These are phyloP conservation scores for Stercorarius parasiticus DNA, from an alignment of 2,113 vertebrate genomes.

Conservation along the genomic window DNA sequence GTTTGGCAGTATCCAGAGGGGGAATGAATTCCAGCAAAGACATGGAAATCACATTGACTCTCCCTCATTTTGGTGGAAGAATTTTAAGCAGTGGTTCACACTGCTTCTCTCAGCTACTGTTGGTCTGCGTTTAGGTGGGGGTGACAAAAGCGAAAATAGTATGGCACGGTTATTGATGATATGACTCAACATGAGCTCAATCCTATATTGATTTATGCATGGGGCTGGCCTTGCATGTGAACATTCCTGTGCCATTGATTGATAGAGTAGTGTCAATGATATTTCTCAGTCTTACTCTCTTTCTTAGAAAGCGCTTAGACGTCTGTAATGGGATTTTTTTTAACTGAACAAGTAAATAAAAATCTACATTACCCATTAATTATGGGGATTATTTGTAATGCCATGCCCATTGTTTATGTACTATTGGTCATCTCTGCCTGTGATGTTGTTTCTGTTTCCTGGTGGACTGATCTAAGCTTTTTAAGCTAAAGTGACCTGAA, in stretches of 20 bases:
- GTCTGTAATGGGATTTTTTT: not conserved
- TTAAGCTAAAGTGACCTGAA: not conserved
- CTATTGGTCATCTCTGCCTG: not conserved
- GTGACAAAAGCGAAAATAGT: not conserved
- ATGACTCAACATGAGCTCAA: not conserved
- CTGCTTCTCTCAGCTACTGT: not conserved
- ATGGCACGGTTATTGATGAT: not conserved
- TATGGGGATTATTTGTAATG: not conserved
- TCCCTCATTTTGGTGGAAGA: not conserved
- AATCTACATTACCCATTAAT: not conserved
- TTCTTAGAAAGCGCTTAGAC: not conserved
- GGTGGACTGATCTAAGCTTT: not conserved
- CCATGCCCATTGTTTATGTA: not conserved
- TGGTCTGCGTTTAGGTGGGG: not conserved
- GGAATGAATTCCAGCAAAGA: slow-evolving; percentile 43
- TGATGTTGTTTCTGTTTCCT: not conserved
- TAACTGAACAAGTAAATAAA: not conserved
- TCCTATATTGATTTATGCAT: not conserved
- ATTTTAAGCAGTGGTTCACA: slow-evolving; percentile 5
- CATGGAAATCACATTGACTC: slow-evolving; percentile 32
- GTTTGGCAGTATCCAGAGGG: slow-evolving; percentile 31
- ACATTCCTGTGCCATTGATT: not conserved
- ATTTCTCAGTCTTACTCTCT: not conserved
- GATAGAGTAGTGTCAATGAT: not conserved
- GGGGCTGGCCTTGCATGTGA: not conserved